Evolutionary conservation across 2,888 invertebrate species (phyloP).

Genomic region (Smittia sp.): DNA sequence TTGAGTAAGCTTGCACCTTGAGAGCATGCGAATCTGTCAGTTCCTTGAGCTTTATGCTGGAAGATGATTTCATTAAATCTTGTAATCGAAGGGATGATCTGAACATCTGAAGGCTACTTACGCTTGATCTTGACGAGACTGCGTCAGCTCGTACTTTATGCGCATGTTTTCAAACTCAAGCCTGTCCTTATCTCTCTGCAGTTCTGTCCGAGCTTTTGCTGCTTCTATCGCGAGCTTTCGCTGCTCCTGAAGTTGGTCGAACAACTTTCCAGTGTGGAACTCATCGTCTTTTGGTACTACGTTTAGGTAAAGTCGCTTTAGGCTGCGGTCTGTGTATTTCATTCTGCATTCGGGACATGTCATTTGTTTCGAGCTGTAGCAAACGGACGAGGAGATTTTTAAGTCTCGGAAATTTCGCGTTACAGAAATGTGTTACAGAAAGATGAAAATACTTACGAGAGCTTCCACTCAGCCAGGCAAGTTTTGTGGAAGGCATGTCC

Average conservation of each 20-base stretch:
- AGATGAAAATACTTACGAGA: slow-evolving; percentile 21
- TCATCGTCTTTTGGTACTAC: neutral
- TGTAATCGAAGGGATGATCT: neutral
- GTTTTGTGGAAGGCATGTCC: neutral
- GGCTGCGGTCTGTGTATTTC: neutral
- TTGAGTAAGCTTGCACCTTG: slow-evolving; percentile 11
- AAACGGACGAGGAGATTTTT: too few relatives aligned
- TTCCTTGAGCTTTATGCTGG: neutral
- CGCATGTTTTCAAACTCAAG: too few relatives aligned
- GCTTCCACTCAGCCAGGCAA: slow-evolving; percentile 18
- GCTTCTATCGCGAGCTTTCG: neutral
- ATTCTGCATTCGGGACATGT: slow-evolving; percentile 30
- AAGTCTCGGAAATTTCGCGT: too few relatives aligned
- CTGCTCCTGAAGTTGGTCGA: too few relatives aligned
- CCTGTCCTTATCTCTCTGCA: too few relatives aligned
- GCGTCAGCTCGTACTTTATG: too few relatives aligned
- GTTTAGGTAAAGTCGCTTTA: neutral
- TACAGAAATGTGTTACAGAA: too few relatives aligned
- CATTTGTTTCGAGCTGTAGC: neutral
- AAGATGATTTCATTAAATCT: neutral
- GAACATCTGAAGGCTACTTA: too few relatives aligned
- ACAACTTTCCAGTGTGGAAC: too few relatives aligned
- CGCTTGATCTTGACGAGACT: too few relatives aligned
- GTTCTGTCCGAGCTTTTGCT: too few relatives aligned
- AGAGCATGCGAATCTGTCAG: slow-evolving; percentile 2